Conservation (phyloP, 2,797 vertebrate species). For the Bryconaethiops microstoma region DNA sequence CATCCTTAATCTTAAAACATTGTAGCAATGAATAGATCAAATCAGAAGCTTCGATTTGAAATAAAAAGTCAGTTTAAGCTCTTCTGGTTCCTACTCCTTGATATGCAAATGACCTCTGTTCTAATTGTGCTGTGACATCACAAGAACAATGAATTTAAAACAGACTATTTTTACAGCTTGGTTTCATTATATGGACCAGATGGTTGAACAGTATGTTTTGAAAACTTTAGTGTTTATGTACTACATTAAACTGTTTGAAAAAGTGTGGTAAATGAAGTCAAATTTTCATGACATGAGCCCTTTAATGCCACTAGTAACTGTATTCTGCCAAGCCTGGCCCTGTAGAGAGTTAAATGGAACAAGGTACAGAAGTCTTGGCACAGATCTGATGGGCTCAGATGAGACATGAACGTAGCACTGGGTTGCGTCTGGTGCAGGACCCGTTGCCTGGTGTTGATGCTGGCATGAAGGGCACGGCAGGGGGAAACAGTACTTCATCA, state of each 20-base stretch:
- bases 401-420: background rate
- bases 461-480: conserved; percentile 7
- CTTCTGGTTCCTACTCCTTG: too few species aligned
- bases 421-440: conserved; percentile 8
- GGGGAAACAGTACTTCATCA: conserved; percentile 37
- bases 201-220: too few species aligned
- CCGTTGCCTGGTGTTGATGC: conserved; percentile 12
- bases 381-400: background rate
- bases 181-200: too few species aligned
- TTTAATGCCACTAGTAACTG: background rate
- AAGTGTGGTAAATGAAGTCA: background rate
- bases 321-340: background rate
- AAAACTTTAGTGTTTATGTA: background rate
- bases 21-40: too few species aligned
- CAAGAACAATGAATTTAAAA: too few species aligned
- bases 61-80: too few species aligned
- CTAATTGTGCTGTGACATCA: too few species aligned
- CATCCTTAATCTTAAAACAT: too few species aligned
- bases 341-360: background rate
- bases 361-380: background rate
- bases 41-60: too few species aligned
- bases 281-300: background rate
- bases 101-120: too few species aligned
- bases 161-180: too few species aligned
- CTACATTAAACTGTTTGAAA: background rate